Base-by-base conservation (phyloP, 2,888 invertebrate genomes). In the Pyrgus malvae region DNA sequence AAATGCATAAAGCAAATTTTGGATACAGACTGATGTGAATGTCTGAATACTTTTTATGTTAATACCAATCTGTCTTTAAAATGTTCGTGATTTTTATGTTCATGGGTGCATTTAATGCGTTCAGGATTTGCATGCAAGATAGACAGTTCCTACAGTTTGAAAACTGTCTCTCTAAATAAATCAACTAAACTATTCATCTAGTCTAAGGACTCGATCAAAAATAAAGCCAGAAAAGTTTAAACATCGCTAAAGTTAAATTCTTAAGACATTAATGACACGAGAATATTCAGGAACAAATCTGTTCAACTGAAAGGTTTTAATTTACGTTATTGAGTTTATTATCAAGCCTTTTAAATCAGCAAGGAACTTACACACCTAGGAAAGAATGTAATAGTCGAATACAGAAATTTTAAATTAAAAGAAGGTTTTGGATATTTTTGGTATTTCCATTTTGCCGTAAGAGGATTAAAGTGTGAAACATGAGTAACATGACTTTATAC, bases 101-200 rank as follows among this genome's bases (percentile, higher is more conserved):
- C 21, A 40, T 54, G 54, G 37, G 54, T 54, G 54, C 46, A 31
- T 31, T 49, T 19, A 38, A 53, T 45, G 53, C 53, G 45, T 46
- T 54, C 38, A 46, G 40, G 54, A 46, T 53, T 46, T 54, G 54
- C 54, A 54, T 54, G 54, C 54, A 37, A 14, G 35, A n/a, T 31
- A 29, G n/a, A 53, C 2, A 53, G 31, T 29, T 19, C 16, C 29
- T 45, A 16, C 4, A 37, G 12, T 29, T 21, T 21, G 8, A 49
- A 44, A 45, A 31, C 1, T 16, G n/a, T 29, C 33, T 23, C 14
- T 53, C 44, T 53, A 53, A 45, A 53, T 12, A 17, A 45, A 45
- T 37, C 11, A 42, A 44, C 40, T 40, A 48, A 27, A 31, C 8
- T 21, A 35, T n/a, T 23, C 17, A 16, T 9, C 53, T 45, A 45